Conservation (phyloP, 2,888 invertebrate species). For the Orchesella flavescens region DNA sequence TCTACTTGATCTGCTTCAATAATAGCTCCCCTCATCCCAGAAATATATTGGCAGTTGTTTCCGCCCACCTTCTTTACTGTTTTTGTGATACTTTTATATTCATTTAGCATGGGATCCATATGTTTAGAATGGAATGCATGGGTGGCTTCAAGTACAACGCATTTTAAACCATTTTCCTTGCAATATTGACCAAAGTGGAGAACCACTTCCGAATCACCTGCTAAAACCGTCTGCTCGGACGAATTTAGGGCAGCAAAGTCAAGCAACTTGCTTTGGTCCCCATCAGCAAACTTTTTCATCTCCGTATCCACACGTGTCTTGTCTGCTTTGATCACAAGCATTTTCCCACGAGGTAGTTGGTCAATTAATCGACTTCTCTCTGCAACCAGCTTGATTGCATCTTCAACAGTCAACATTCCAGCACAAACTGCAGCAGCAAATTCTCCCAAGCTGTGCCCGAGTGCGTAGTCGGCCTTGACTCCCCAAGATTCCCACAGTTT, state of each 20-base stretch:
- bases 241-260: conserved; percentile 61
- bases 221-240: conserved; percentile 49
- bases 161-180: background rate
- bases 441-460: conserved; percentile 60
- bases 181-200: background rate
- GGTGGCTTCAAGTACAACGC: background rate
- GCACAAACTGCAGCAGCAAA: conserved; percentile 56
- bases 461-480: conserved; percentile 41
- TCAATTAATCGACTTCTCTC: conserved; percentile 56
- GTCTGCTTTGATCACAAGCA: conserved; percentile 54
- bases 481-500: conserved; percentile 54
- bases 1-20: background rate
- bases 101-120: conserved; percentile 49
- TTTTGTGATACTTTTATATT: background rate
- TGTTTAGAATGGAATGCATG: conserved; percentile 46
- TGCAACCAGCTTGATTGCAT: conserved; percentile 51
- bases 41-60: background rate
- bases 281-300: conserved; percentile 8
- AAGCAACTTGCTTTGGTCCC: conserved; percentile 8
- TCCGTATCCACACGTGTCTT: background rate
- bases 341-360: conserved; percentile 42
- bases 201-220: conserved; percentile 31
- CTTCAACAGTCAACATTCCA: conserved; percentile 42
- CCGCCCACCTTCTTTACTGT: background rate
- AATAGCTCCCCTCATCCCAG: conserved; percentile 21